These are phyloP conservation scores for Nasua narica DNA, from an alignment of 2,797 vertebrate species.

Conservation along the genomic window DNA sequence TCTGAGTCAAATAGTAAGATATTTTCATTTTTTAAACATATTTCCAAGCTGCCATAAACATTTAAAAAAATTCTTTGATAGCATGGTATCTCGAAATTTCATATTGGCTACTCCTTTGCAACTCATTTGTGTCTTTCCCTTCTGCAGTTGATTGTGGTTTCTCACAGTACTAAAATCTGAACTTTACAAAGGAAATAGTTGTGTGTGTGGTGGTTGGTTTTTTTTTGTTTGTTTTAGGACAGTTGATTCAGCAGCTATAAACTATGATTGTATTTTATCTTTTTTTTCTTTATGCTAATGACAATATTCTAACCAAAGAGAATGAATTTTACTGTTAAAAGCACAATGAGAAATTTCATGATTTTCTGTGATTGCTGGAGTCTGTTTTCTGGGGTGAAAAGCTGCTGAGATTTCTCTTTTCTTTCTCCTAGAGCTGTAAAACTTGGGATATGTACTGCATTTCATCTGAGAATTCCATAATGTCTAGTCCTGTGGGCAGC, in stretches of 20 bases:
- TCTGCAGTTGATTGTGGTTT: not conserved
- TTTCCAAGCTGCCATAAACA: not conserved
- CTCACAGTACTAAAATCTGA: not conserved
- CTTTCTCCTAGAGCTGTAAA: not conserved
- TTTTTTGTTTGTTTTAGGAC: not conserved
- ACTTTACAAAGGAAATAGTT: conserved; percentile 1
- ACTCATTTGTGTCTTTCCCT: not conserved
- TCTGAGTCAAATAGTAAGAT: not conserved
- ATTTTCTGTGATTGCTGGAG: not conserved
- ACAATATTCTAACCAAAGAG: not conserved
- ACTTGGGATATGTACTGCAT: not conserved
- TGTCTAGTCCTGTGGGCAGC: not conserved
- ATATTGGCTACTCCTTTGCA: not conserved
- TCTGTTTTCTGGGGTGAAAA: not conserved
- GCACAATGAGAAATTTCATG: not conserved
- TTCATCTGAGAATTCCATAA: not conserved
- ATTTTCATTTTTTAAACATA: not conserved
- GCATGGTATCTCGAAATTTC: not conserved
- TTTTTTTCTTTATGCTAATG: not conserved
- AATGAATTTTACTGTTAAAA: conserved; percentile 15
- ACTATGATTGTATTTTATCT: not conserved
- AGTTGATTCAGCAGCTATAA: not conserved
- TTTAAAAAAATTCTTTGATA: not conserved
- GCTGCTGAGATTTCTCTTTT: not conserved
- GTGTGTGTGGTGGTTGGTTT: too few relatives aligned